Evolutionary conservation across 2,113 vertebrate species (phyloP).

Genomic region (Eleginops maclovinus): DNA sequence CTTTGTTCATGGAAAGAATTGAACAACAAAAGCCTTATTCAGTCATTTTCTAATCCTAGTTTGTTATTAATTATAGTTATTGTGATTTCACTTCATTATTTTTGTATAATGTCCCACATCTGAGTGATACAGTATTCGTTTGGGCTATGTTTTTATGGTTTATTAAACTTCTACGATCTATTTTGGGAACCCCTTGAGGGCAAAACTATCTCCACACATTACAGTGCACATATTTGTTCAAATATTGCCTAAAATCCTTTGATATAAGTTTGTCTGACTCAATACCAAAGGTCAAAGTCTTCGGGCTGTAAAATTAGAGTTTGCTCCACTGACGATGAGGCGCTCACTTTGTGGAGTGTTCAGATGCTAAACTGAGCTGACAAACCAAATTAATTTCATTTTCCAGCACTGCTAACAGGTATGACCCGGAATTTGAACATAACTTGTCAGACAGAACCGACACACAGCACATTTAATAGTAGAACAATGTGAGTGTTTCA

Average conservation of each 20-base stretch:
- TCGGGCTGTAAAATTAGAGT: constrained; percentile 3
- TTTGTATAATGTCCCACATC: constrained; percentile 21
- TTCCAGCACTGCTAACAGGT: constrained; percentile 6
- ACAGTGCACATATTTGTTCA: neutral
- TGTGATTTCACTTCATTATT: constrained; percentile 2
- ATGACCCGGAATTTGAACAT: neutral
- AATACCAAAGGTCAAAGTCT: neutral
- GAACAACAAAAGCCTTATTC: neutral
- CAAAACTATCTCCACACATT: neutral
- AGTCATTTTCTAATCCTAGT: constrained; percentile 10
- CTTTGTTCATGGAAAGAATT: constrained; percentile 6
- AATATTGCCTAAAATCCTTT: constrained; percentile 7
- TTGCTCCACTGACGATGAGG: constrained; percentile 6
- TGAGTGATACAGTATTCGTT: neutral
- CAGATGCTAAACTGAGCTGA: constrained; percentile 10
- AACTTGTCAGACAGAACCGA: neutral
- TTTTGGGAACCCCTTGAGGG: neutral
- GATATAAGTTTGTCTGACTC: neutral
- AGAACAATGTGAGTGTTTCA: constrained; percentile 1
- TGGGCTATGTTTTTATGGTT: neutral
- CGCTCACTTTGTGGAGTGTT: constrained; percentile 5
- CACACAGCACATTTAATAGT: neutral
- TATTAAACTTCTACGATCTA: neutral
- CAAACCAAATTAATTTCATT: constrained; percentile 17
- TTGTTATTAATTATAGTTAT: neutral